A percentile compares a stretch with the other conserved stretches of the same genome.
Evolutionary conservation across 37 sponge, comb jelly and placozoan genomes (phyloP).

Genomic region (Ephydatia muelleri): DNA sequence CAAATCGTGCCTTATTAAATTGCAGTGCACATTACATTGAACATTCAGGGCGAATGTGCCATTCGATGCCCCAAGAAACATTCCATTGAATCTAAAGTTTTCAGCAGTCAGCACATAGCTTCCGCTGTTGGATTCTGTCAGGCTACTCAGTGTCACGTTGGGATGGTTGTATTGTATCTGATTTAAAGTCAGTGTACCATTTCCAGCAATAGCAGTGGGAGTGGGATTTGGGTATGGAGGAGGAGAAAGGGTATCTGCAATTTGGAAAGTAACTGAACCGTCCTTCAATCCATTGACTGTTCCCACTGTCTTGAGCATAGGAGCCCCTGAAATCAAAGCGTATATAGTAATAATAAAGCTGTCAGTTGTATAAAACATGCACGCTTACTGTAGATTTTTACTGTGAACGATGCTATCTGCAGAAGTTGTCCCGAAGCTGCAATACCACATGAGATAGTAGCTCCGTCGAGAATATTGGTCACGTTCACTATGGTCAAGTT

Average conservation of each 20-base stretch:
- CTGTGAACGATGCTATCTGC: neutral
- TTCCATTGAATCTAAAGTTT: slow-evolving; percentile 1
- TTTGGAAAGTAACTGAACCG: neutral
- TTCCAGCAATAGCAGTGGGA: neutral
- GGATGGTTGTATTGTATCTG: neutral
- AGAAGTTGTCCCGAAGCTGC: neutral
- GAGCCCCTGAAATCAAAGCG: neutral
- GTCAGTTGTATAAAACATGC: too few species aligned
- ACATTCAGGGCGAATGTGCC: slow-evolving; percentile 1
- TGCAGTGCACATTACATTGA: neutral
- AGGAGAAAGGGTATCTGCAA: neutral
- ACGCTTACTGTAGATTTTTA: neutral
- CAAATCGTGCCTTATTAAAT: neutral
- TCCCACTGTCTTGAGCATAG: neutral
- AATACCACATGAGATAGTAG: neutral
- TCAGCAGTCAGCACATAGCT: slow-evolving; percentile 12
- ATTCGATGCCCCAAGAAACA: neutral
- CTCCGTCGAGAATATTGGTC: neutral
- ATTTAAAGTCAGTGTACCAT: neutral
- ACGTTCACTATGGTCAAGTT: too few species aligned
- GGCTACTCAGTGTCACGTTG: neutral
- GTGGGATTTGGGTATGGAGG: neutral
- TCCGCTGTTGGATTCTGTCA: neutral
- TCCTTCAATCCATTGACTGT: neutral
- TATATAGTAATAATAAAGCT: too few species aligned